These are phyloP conservation scores for Tautogolabrus adspersus DNA, from an alignment of 2,113 vertebrate genomes.

Conservation along the genomic window DNA sequence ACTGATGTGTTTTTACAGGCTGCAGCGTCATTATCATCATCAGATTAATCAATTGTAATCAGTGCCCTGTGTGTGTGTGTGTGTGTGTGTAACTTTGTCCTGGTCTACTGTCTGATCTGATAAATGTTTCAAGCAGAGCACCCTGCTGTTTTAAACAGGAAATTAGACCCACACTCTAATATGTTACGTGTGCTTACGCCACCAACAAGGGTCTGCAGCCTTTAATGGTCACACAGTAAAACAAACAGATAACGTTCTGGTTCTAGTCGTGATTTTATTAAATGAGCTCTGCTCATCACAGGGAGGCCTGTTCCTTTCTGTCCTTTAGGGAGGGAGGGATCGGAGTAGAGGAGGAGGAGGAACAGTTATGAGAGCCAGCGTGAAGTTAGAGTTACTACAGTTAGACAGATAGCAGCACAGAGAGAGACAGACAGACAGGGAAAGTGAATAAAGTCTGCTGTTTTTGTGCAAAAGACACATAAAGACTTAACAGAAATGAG, in stretches of 20 bases:
- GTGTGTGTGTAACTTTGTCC: slow-evolving; percentile 51
- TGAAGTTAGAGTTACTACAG: slow-evolving; percentile 63
- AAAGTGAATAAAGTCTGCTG: background rate
- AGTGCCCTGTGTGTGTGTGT: slow-evolving; percentile 13
- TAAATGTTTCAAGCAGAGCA: slow-evolving; percentile 54
- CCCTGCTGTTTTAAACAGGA: slow-evolving; percentile 37
- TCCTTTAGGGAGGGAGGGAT: slow-evolving; percentile 5
- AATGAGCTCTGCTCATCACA: slow-evolving; percentile 35
- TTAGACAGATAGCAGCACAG: slow-evolving; percentile 38
- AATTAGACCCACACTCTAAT: slow-evolving; percentile 38
- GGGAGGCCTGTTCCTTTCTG: slow-evolving; percentile 33
- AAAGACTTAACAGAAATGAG: background rate
- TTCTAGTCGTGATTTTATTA: slow-evolving; percentile 35
- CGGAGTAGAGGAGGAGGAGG: slow-evolving; percentile 45
- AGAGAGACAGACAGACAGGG: slow-evolving; percentile 1
- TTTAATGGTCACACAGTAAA: slow-evolving; percentile 1
- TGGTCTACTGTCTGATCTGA: slow-evolving; percentile 71
- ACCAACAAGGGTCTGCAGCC: slow-evolving; percentile 11
- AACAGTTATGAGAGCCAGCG: slow-evolving; percentile 49
- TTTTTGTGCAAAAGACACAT: slow-evolving; percentile 7
- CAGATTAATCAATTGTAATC: slow-evolving; percentile 65
- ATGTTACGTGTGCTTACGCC: background rate
- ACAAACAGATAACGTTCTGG: slow-evolving; percentile 28
- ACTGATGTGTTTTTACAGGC: slow-evolving; percentile 39
- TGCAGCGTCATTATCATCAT: slow-evolving; percentile 11